Percentiles rank a stretch among this genome's conserved stretches.
Evolutionary conservation across 2,888 invertebrate genomes (phyloP).

Genomic region (Lumbricus terrestris): DNA sequence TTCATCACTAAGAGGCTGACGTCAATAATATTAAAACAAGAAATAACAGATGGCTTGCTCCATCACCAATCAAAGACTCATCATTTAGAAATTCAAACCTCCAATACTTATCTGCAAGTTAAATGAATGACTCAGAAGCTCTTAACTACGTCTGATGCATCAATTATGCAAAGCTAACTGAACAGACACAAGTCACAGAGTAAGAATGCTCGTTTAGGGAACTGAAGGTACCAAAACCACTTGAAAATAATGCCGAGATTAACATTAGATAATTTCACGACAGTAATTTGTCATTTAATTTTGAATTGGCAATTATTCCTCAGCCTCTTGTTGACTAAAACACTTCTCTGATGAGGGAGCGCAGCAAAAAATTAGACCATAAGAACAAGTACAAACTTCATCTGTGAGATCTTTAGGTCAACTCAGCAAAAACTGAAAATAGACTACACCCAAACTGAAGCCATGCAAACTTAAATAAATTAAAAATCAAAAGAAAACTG

Average conservation of each 20-base stretch:
- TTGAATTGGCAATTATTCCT: background rate
- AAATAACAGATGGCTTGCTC: background rate
- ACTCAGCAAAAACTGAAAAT: background rate
- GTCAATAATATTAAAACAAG: background rate
- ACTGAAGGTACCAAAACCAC: background rate
- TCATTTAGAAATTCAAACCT: background rate
- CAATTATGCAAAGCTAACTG: background rate
- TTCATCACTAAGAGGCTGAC: constrained; percentile 14
- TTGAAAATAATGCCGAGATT: background rate
- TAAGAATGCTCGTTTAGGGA: background rate
- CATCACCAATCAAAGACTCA: background rate
- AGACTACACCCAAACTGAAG: background rate
- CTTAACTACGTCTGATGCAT: background rate
- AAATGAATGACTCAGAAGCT: background rate
- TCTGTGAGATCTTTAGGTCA: background rate
- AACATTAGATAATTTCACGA: background rate
- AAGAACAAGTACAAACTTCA: background rate
- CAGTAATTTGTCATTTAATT: background rate
- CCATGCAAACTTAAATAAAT: background rate
- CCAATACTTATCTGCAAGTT: background rate
- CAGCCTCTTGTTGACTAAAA: constrained; percentile 3
- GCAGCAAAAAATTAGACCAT: background rate
- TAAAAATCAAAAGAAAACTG: background rate
- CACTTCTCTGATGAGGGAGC: constrained; percentile 3
- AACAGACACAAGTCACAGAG: background rate